These are phyloP conservation scores for Esox lucius DNA, from an alignment of 2,797 vertebrate species.

Conservation along the genomic window DNA sequence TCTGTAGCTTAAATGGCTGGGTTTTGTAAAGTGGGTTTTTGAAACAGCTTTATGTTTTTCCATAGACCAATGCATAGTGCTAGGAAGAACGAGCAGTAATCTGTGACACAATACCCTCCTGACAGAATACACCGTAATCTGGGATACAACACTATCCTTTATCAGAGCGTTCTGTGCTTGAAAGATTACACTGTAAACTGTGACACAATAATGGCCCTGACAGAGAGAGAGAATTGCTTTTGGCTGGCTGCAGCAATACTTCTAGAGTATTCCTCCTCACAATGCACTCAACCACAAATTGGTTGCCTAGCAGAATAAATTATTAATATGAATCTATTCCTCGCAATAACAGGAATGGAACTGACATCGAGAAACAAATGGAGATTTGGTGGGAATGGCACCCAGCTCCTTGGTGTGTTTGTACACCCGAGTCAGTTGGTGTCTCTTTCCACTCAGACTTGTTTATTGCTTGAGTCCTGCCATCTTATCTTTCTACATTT, in stretches of 20 bases:
- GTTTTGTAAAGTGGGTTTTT: not conserved
- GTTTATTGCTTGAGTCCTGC: not conserved
- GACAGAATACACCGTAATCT: slow-evolving; percentile 66
- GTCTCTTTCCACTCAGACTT: not conserved
- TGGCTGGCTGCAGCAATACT: slow-evolving; percentile 37
- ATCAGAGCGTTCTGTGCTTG: slow-evolving; percentile 63
- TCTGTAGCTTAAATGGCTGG: not conserved
- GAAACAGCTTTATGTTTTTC: not conserved
- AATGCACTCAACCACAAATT: slow-evolving; percentile 19
- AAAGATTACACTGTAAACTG: slow-evolving; percentile 66
- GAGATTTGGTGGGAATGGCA: too few relatives aligned
- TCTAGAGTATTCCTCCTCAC: slow-evolving; percentile 38
- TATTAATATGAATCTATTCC: slow-evolving; percentile 58
- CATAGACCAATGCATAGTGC: not conserved
- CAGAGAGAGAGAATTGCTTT: slow-evolving; percentile 25
- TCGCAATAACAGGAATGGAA: slow-evolving; percentile 25
- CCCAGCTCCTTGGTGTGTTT: slow-evolving; percentile 4
- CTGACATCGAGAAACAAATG: too few relatives aligned
- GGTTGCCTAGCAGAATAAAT: slow-evolving; percentile 41
- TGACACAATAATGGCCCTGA: slow-evolving; percentile 61
- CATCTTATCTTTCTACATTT: not conserved
- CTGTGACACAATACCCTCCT: slow-evolving; percentile 63
- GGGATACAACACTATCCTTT: slow-evolving; percentile 60
- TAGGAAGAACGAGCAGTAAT: slow-evolving; percentile 48
- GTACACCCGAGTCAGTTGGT: not conserved